Conservation (phyloP, 1,140 invertebrate species). For the Drosophila sproati region DNA sequence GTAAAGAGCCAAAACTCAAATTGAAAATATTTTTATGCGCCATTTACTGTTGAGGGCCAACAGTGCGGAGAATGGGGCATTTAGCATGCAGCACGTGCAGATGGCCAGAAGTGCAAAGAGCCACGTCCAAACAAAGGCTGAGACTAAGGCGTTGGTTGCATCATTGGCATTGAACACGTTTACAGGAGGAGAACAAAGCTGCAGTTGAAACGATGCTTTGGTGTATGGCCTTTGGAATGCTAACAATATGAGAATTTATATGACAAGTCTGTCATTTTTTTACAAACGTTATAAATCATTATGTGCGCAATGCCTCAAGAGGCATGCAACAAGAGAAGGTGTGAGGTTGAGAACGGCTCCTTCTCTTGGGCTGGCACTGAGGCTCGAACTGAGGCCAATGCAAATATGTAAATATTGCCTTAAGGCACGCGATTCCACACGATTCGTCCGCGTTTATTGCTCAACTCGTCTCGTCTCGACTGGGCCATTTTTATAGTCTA, state of each 20-base stretch:
- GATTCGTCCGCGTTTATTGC: slow-evolving; percentile 64
- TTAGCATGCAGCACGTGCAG: slow-evolving; percentile 43
- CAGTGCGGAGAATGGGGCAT: slow-evolving; percentile 14
- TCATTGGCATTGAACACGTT: slow-evolving; percentile 41
- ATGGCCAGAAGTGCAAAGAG: slow-evolving; percentile 22
- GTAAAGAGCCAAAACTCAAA: slow-evolving; percentile 36
- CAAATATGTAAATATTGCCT: slow-evolving; percentile 78
- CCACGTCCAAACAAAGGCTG: slow-evolving; percentile 37
- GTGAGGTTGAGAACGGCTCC: slow-evolving; percentile 35
- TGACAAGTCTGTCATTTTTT: slow-evolving; percentile 82
- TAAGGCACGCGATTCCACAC: slow-evolving; percentile 68
- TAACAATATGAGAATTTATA: slow-evolving; percentile 83
- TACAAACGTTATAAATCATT: slow-evolving; percentile 82
- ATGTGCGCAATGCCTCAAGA: slow-evolving; percentile 58
- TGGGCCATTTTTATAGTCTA: slow-evolving; percentile 63
- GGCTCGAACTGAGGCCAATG: slow-evolving; percentile 24
- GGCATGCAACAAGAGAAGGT: slow-evolving; percentile 44
- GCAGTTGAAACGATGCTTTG: slow-evolving; percentile 27
- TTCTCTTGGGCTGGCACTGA: neutral
- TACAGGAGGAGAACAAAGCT: slow-evolving; percentile 28
- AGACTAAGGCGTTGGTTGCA: slow-evolving; percentile 29
- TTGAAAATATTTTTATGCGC: slow-evolving; percentile 63
- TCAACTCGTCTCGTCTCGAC: slow-evolving; percentile 41
- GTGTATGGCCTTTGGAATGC: slow-evolving; percentile 57
- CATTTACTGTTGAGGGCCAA: slow-evolving; percentile 34